Conservation (phyloP, 2,113 vertebrate genomes). For the Myrmecophaga tridactyla region DNA sequence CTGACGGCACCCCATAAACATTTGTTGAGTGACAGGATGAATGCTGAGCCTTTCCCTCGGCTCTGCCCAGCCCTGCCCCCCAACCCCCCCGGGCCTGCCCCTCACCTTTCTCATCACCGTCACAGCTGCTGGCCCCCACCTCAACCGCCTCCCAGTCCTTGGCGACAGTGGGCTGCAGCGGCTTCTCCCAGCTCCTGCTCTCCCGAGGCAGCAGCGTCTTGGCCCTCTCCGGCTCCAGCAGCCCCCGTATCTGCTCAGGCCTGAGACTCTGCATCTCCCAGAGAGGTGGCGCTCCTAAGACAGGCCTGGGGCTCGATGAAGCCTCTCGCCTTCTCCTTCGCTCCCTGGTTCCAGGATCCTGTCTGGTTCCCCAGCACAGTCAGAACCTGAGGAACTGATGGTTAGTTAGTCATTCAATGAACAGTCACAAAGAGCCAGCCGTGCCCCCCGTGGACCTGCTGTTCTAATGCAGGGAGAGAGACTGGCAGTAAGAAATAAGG, state of each 20-base stretch:
- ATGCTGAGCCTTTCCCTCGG: background rate
- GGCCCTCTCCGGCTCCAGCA: conserved; percentile 7
- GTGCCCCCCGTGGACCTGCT: rapidly evolving
- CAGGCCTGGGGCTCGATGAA: too few species aligned
- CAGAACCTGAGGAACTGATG: conserved; percentile 15
- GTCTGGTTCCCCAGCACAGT: background rate
- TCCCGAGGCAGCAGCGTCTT: conserved; percentile 40
- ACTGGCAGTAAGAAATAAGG: background rate
- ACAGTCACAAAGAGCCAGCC: rapidly evolving
- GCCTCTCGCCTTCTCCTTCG: background rate
- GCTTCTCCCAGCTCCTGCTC: conserved; percentile 52
- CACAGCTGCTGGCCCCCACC: background rate
- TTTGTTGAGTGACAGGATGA: background rate
- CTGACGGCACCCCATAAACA: too few species aligned
- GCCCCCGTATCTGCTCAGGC: conserved; percentile 34
- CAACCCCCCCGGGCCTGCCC: rapidly evolving
- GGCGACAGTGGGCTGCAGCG: rapidly evolving
- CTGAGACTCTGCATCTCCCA: conserved; percentile 58
- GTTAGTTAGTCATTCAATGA: background rate
- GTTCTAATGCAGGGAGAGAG: rapidly evolving
- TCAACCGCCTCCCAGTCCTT: conserved; percentile 58
- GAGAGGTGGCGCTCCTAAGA: background rate
- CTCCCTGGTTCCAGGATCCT: background rate
- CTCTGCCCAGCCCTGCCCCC: rapidly evolving
- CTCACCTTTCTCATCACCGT: conserved; percentile 55